Evolutionary conservation across 2,797 vertebrate species (phyloP).

Genomic region (Streptopelia turtur): DNA sequence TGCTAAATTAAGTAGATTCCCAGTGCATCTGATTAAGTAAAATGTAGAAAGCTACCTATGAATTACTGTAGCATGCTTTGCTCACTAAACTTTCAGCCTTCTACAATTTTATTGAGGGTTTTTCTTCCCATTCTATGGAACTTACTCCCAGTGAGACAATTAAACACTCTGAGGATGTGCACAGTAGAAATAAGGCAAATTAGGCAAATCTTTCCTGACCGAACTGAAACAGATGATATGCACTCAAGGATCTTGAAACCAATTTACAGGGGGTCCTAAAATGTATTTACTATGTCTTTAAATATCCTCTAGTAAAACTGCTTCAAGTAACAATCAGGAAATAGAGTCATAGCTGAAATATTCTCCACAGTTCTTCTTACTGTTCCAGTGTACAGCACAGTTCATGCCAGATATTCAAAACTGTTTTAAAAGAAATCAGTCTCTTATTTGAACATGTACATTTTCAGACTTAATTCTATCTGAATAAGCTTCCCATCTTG

Average conservation of each 20-base stretch:
- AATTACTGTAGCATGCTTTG: neutral
- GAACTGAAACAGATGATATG: neutral
- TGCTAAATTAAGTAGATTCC: neutral
- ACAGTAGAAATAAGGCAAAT: neutral
- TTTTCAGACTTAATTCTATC: neutral
- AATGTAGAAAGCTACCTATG: neutral
- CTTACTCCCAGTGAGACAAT: neutral
- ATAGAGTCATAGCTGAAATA: neutral
- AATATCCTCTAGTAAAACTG: neutral
- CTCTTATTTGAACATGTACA: neutral
- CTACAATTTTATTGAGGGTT: neutral
- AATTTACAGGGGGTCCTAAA: neutral
- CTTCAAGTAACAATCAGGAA: neutral
- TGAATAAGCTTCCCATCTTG: neutral
- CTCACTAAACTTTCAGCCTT: neutral
- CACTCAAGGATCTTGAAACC: neutral
- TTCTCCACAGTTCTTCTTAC: neutral
- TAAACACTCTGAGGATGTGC: neutral
- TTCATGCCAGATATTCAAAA: neutral
- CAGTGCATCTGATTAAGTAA: neutral
- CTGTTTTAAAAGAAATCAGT: neutral
- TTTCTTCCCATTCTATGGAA: neutral
- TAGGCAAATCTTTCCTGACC: neutral
- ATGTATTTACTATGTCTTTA: neutral
- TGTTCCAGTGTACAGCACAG: neutral